phyloP scores from a whole-genome alignment of 2,888 invertebrate genomes.

The Hyalella azteca region DNA sequence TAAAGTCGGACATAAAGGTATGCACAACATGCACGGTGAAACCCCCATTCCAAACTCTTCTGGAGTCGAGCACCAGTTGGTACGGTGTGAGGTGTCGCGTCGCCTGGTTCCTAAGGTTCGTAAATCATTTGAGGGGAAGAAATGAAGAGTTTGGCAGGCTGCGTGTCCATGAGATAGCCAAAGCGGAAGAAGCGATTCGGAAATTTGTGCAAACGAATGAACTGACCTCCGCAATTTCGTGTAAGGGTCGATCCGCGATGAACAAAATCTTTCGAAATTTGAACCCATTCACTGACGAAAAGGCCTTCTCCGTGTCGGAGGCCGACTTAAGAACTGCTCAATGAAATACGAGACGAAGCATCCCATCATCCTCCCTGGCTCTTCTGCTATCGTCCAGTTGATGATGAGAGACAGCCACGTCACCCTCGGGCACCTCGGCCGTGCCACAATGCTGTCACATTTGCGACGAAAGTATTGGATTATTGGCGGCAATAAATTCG shows the following conservation, averaged over 20 bases:
- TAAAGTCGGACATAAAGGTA: no score
- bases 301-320: background rate
- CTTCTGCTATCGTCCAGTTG: background rate
- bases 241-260: background rate
- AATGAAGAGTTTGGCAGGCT: background rate
- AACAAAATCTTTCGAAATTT: background rate
- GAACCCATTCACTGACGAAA: background rate
- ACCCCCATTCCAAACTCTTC: background rate
- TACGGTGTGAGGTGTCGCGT: background rate
- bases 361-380: background rate
- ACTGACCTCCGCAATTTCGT: no score
- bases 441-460: background rate
- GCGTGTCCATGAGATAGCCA: background rate
- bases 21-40: no score
- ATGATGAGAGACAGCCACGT: background rate
- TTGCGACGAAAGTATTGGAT: constrained; percentile 39
- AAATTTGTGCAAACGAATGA: background rate
- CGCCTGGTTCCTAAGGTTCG: no score
- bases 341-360: background rate
- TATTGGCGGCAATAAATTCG: no score
- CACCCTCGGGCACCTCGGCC: background rate
- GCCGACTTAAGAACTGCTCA: background rate
- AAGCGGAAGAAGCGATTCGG: background rate
- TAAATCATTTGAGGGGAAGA: background rate
- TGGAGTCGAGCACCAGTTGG: background rate